Evolutionary conservation across 2,888 invertebrate genomes (phyloP).

Genomic region (Mesoligia furuncula): DNA sequence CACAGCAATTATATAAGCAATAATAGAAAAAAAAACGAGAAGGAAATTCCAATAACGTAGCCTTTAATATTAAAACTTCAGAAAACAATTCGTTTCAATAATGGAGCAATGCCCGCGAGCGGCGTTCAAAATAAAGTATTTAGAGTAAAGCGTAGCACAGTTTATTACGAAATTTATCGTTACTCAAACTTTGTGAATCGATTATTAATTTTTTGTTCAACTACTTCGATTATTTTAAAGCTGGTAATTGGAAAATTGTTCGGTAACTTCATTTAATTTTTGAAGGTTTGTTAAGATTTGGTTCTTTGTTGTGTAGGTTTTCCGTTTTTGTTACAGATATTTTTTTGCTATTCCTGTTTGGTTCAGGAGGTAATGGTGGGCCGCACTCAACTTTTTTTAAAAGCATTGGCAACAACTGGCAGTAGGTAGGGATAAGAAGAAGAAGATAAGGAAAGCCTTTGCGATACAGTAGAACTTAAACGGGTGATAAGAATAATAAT

Average conservation of each 20-base stretch:
- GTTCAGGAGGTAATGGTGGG: not conserved
- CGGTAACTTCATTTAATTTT: slow-evolving; percentile 43
- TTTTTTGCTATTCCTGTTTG: not conserved
- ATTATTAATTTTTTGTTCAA: slow-evolving; percentile 74
- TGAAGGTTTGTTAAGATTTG: slow-evolving; percentile 40
- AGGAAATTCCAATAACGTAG: slow-evolving; percentile 75
- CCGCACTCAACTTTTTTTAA: not conserved
- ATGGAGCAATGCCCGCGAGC: slow-evolving; percentile 82
- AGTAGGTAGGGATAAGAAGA: not conserved
- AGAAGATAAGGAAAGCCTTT: not conserved
- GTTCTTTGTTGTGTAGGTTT: not conserved
- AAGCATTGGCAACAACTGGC: not conserved
- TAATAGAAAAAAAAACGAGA: slow-evolving; percentile 70
- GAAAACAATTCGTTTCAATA: slow-evolving; percentile 87
- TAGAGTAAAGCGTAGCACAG: slow-evolving; percentile 78
- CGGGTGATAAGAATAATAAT: not conserved
- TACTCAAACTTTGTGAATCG: slow-evolving; percentile 75
- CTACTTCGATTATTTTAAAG: slow-evolving; percentile 59
- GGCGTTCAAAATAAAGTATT: slow-evolving; percentile 84
- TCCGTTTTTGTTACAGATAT: not conserved
- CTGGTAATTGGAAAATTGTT: slow-evolving; percentile 54
- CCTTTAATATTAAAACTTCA: slow-evolving; percentile 84
- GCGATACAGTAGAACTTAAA: not conserved
- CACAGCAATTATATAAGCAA: slow-evolving; percentile 70
- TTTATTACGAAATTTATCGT: slow-evolving; percentile 83